Evolutionary conservation across 2,113 vertebrate species (phyloP).

Genomic region (Atrichornis clamosus): DNA sequence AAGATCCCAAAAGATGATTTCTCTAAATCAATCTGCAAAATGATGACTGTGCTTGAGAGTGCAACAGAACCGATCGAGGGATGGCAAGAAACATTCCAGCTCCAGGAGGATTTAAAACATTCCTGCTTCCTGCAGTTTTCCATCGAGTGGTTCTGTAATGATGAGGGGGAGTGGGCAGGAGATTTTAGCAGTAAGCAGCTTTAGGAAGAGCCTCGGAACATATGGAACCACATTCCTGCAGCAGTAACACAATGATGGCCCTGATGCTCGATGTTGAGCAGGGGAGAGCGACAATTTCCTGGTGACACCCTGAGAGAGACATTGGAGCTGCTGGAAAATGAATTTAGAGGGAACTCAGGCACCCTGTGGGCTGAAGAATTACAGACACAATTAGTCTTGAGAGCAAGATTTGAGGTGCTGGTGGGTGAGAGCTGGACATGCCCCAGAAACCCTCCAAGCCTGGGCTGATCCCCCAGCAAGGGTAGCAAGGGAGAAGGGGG

Average conservation of each 20-base stretch:
- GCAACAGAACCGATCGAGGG: fast-evolving
- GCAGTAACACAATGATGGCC: background rate
- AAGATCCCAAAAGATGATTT: background rate
- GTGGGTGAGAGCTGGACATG: background rate
- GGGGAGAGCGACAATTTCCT: background rate
- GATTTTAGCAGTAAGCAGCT: background rate
- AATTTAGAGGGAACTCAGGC: background rate
- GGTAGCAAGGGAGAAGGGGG: background rate
- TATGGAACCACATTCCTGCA: background rate
- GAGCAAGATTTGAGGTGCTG: background rate
- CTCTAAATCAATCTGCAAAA: background rate
- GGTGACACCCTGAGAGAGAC: background rate
- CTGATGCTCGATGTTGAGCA: fast-evolving
- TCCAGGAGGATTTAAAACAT: fast-evolving
- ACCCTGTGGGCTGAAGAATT: background rate
- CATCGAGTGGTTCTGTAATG: background rate
- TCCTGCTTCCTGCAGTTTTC: background rate
- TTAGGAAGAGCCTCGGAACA: background rate
- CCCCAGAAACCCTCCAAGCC: background rate
- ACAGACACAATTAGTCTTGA: fast-evolving
- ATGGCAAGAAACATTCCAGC: background rate
- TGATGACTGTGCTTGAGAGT: fast-evolving
- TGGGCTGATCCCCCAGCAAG: background rate
- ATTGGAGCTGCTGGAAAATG: background rate
- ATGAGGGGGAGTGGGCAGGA: slow-evolving; percentile 1